Evolutionary conservation across 2,797 vertebrate species (phyloP).

Genomic region (Tinamus major): DNA sequence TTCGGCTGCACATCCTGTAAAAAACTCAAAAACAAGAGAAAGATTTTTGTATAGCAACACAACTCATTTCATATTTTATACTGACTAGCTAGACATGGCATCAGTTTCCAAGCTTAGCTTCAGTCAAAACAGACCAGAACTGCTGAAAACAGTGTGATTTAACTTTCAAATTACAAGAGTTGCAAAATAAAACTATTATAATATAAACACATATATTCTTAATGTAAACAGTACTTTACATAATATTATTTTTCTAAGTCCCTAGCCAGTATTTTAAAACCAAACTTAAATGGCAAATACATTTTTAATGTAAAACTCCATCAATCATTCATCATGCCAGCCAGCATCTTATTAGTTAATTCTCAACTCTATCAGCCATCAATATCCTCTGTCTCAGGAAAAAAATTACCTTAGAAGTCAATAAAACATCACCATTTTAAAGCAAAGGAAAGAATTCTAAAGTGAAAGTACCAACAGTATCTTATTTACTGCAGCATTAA

Average conservation of each 20-base stretch:
- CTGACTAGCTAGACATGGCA: neutral
- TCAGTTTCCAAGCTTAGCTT: neutral
- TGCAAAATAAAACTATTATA: neutral
- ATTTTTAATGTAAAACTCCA: neutral
- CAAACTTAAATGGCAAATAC: neutral
- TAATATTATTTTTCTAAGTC: neutral
- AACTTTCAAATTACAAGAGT: neutral
- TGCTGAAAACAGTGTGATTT: neutral
- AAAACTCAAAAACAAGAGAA: neutral
- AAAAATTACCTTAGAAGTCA: neutral
- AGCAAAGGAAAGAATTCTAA: neutral
- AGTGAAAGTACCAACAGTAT: neutral
- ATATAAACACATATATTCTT: neutral
- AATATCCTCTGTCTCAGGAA: neutral
- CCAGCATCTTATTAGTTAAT: neutral
- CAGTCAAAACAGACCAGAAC: neutral
- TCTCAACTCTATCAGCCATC: neutral
- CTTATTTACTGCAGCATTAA: neutral
- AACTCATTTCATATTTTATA: neutral
- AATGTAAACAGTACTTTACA: neutral
- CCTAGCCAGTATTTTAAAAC: neutral
- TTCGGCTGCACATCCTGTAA: neutral
- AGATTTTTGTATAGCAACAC: neutral
- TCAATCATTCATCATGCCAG: fast-evolving
- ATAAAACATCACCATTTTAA: neutral